A percentile compares a stretch with the other conserved stretches of the same genome.
Evolutionary conservation across 2,888 invertebrate genomes (phyloP).

Genomic region (Drosophila neutralis): DNA sequence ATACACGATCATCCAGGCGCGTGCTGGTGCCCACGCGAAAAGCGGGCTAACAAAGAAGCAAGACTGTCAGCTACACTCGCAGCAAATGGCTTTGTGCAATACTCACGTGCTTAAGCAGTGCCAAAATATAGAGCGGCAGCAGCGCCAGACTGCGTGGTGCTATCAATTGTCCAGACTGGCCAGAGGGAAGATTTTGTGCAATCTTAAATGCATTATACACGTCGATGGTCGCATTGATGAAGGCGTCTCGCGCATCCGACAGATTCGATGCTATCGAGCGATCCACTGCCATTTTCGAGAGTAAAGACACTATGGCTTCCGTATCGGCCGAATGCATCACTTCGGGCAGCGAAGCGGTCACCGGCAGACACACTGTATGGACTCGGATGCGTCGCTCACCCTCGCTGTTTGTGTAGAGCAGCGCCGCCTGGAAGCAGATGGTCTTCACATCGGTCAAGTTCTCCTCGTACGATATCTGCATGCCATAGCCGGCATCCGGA

Average conservation of each 20-base stretch:
- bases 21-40: constrained; percentile 95
- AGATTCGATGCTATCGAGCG: constrained; percentile 93
- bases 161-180: constrained; percentile 87
- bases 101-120: constrained; percentile 93
- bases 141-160: constrained; percentile 92
- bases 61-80: neutral
- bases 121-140: constrained; percentile 94
- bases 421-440: constrained; percentile 98
- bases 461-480: constrained; percentile 97
- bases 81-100: neutral
- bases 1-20: constrained; percentile 96
- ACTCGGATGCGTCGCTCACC: constrained; percentile 98
- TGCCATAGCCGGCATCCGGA: constrained; percentile 98
- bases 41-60: constrained; percentile 87
- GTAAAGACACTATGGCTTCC: constrained; percentile 95
- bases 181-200: constrained; percentile 87
- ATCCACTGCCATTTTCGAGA: constrained; percentile 99
- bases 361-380: constrained; percentile 97
- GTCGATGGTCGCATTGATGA: constrained; percentile 97
- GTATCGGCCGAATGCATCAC: constrained; percentile 96
- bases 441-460: constrained; percentile 93
- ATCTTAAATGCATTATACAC: constrained; percentile 91
- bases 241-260: constrained; percentile 97
- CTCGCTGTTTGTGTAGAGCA: constrained; percentile 97
- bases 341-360: constrained; percentile 93